Evolutionary conservation across 2,888 invertebrate species (phyloP).

Genomic region (Xylocampa areola): DNA sequence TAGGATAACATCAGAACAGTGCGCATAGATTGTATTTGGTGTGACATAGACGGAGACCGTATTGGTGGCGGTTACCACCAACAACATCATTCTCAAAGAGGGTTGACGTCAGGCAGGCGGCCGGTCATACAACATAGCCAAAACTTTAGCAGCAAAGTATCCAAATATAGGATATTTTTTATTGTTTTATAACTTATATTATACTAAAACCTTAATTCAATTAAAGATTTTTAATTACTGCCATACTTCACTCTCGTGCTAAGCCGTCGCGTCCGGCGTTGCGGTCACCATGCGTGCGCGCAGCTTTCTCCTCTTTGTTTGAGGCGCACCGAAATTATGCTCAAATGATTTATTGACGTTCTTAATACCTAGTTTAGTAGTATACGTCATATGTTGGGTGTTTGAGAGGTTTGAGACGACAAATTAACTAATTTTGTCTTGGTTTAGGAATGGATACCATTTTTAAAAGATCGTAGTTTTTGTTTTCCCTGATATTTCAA

Average conservation of each 20-base stretch:
- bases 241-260: slow-evolving; percentile 22
- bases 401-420: neutral
- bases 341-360: slow-evolving; percentile 55
- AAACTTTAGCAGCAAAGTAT: no score
- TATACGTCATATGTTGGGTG: slow-evolving; percentile 3
- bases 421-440: neutral
- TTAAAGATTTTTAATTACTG: neutral
- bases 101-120: no score
- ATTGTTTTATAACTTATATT: no score
- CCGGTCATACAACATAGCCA: no score
- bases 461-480: no score
- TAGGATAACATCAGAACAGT: no score
- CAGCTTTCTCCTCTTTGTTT: slow-evolving; percentile 69
- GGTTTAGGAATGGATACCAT: neutral
- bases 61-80: no score
- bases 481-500: no score
- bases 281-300: slow-evolving; percentile 51
- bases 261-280: slow-evolving; percentile 41
- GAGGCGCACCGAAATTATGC: slow-evolving; percentile 57
- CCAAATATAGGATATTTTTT: no score
- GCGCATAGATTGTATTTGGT: no score
- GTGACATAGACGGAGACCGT: no score
- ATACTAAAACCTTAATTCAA: neutral
- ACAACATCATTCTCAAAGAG: no score
- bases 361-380: slow-evolving; percentile 38